phyloP scores from a whole-genome alignment of 2,888 invertebrate genomes.

The Chironomus riparius region DNA sequence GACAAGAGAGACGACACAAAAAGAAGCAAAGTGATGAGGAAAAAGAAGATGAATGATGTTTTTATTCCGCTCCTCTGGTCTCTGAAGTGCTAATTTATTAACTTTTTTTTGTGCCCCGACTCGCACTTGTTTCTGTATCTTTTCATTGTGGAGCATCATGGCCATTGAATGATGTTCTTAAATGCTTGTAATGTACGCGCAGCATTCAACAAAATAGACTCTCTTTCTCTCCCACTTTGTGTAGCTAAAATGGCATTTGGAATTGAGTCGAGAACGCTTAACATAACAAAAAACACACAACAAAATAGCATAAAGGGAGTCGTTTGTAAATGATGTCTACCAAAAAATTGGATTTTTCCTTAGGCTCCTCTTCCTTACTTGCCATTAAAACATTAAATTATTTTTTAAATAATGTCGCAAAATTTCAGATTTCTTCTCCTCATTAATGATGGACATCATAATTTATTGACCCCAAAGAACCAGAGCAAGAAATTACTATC shows the following conservation, averaged over 20 bases:
- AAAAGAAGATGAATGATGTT: slow-evolving; percentile 6
- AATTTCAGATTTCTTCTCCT: too few relatives aligned
- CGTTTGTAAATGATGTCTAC: too few relatives aligned
- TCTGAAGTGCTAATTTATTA: slow-evolving; percentile 12
- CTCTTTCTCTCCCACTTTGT: neutral
- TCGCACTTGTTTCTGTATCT: neutral
- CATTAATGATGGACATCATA: too few relatives aligned
- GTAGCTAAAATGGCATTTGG: neutral
- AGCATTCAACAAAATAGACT: neutral
- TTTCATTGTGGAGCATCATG: neutral
- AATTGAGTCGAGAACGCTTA: too few relatives aligned
- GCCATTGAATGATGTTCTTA: neutral
- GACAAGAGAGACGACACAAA: neutral
- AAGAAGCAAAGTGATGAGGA: neutral
- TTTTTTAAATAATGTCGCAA: too few relatives aligned
- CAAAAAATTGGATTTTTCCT: too few relatives aligned
- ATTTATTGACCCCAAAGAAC: too few relatives aligned
- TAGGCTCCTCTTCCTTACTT: too few relatives aligned
- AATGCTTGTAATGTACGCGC: neutral
- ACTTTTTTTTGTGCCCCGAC: neutral
- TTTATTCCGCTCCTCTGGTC: slow-evolving; percentile 5
- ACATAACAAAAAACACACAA: neutral
- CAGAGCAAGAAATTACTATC: neutral
- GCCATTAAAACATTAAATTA: too few relatives aligned
- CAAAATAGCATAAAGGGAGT: neutral